Percentiles rank a stretch among this genome's conserved stretches.
Conservation (phyloP, 2,888 invertebrate genomes). For the Pasiphila rectangulata region DNA sequence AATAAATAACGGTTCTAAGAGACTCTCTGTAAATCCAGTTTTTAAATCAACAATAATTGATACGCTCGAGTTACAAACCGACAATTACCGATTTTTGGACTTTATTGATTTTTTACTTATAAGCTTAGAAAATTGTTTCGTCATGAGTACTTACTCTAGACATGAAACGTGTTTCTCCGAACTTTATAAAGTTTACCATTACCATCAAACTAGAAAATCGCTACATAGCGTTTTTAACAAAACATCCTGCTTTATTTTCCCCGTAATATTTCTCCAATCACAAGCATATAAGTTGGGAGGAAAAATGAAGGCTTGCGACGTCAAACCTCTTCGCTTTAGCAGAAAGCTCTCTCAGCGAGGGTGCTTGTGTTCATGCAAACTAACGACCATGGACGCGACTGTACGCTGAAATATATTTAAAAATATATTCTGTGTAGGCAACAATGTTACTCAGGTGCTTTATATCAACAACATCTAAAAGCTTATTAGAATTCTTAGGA, state of each 20-base stretch:
- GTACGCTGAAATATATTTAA: conserved; percentile 15
- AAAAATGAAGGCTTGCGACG: conserved; percentile 16
- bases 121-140: background rate
- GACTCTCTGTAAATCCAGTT: no score
- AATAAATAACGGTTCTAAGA: no score
- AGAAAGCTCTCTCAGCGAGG: conserved; percentile 24
- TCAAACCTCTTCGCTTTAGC: conserved; percentile 29
- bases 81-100: no score
- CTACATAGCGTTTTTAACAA: conserved; percentile 1
- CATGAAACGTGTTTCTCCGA: no score
- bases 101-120: no score
- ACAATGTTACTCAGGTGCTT: background rate
- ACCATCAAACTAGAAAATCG: background rate
- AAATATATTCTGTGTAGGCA: conserved; percentile 8
- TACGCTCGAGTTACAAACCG: no score
- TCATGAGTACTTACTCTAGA: no score
- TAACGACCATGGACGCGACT: conserved; percentile 24
- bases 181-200: no score
- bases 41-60: no score
- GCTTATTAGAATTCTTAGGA: no score
- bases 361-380: conserved; percentile 34
- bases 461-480: no score
- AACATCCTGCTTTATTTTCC: background rate
- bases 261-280: conserved; percentile 8
- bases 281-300: conserved; percentile 15